phyloP scores from a whole-genome alignment of 92 coral and sea anemone genomes.

The Pocillopora meandrina region DNA sequence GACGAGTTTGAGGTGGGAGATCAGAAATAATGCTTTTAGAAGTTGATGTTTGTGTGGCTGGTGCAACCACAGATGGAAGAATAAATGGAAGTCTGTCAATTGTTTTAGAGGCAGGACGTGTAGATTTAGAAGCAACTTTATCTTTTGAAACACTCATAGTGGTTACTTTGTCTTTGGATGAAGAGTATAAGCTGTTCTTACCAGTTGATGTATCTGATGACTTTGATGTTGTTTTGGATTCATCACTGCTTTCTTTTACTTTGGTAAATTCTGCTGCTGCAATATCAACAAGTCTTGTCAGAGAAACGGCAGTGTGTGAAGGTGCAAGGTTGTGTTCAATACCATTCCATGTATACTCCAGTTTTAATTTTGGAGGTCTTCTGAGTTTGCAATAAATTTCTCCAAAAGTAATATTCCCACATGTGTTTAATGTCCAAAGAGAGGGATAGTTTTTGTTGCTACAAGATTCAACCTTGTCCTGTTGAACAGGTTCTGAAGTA shows the following conservation, averaged over 20 bases:
- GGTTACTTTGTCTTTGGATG: slow-evolving; percentile 39
- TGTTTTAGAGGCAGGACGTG: slow-evolving; percentile 73
- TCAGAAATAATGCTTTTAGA: slow-evolving; percentile 39
- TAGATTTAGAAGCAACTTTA: slow-evolving; percentile 36
- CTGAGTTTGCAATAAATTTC: slow-evolving; percentile 84
- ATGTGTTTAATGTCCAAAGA: slow-evolving; percentile 73
- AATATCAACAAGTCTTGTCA: slow-evolving; percentile 77
- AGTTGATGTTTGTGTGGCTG: slow-evolving; percentile 41
- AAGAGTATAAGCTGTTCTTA: slow-evolving; percentile 36
- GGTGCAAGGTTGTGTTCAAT: slow-evolving; percentile 48
- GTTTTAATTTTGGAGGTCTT: slow-evolving; percentile 80
- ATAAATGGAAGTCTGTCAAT: slow-evolving; percentile 67
- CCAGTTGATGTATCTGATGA: slow-evolving; percentile 14
- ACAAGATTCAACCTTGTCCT: slow-evolving; percentile 16
- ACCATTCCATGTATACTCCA: slow-evolving; percentile 75
- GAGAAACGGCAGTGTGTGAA: slow-evolving; percentile 65
- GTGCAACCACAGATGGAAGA: slow-evolving; percentile 67
- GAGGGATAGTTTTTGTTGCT: slow-evolving; percentile 12
- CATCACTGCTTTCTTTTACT: slow-evolving; percentile 42
- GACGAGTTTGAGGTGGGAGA: slow-evolving; percentile 34
- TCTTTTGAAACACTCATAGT: slow-evolving; percentile 40
- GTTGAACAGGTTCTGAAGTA: slow-evolving; percentile 14
- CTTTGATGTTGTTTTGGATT: slow-evolving; percentile 22
- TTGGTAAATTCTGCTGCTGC: slow-evolving; percentile 76
- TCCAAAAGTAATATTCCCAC: slow-evolving; percentile 83